Percentiles rank a stretch among this genome's conserved stretches.
Conservation (phyloP, 2,888 invertebrate species). For the Syrphus vitripennis region DNA sequence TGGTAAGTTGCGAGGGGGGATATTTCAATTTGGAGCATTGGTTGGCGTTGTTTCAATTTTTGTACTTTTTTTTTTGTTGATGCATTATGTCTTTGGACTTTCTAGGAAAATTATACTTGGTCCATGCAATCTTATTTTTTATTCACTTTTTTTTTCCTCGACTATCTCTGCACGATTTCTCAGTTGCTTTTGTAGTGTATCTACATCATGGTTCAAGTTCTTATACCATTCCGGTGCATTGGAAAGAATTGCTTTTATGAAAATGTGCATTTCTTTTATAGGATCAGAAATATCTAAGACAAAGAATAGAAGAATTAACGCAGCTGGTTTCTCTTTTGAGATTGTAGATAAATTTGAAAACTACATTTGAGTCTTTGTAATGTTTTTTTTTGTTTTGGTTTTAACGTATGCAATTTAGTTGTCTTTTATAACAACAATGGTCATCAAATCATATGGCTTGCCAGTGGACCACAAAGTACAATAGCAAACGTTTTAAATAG, state of each 20-base stretch:
- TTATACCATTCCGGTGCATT: neutral
- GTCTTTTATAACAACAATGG: neutral
- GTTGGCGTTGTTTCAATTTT: constrained; percentile 1
- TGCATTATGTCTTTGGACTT: constrained; percentile 2
- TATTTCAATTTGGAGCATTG: constrained; percentile 6
- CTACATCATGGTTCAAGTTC: neutral
- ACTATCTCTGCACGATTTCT: constrained; percentile 61
- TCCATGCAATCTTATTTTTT: constrained; percentile 10
- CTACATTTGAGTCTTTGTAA: neutral
- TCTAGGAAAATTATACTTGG: neutral
- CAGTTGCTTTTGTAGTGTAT: constrained; percentile 33
- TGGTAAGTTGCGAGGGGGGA: constrained; percentile 41
- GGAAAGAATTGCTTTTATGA: neutral
- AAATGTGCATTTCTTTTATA: neutral
- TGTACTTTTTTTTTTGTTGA: neutral
- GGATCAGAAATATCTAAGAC: constrained; percentile 1
- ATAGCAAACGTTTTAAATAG: neutral
- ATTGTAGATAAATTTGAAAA: constrained; percentile 11
- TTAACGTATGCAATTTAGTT: neutral
- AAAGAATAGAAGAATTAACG: constrained; percentile 36
- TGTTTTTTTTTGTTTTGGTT: neutral
- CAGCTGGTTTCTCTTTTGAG: constrained; percentile 1
- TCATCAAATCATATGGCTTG: neutral
- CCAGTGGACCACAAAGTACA: neutral
- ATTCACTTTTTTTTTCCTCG: neutral